phyloP scores from a whole-genome alignment of 2,113 vertebrate genomes.

The Apteryx owenii region DNA sequence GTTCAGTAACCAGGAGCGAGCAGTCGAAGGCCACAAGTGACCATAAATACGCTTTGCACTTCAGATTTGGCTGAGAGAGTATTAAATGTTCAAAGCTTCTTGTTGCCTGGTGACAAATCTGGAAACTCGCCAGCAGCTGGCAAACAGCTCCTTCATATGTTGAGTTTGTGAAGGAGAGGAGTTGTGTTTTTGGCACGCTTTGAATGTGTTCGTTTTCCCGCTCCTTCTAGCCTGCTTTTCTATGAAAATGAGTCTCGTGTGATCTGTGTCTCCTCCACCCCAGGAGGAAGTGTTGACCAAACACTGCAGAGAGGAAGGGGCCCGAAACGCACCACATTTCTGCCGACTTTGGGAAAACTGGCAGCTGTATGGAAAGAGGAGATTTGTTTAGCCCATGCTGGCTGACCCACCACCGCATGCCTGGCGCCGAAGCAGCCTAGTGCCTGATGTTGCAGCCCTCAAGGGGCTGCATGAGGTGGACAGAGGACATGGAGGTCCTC shows the following conservation, averaged over 20 bases:
- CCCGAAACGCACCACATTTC: background rate
- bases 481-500: too few relatives aligned
- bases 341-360: accelerated
- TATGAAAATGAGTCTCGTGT: background rate
- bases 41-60: accelerated
- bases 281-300: background rate
- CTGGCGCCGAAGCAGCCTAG: background rate
- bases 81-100: background rate
- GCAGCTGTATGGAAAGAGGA: background rate
- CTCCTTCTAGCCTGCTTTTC: background rate
- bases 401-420: too few relatives aligned
- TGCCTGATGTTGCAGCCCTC: too few relatives aligned
- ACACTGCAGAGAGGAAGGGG: background rate
- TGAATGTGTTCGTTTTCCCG: background rate
- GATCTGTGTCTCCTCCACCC: background rate
- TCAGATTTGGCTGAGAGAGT: background rate
- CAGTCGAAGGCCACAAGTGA: accelerated
- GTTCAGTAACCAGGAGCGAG: background rate
- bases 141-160: background rate
- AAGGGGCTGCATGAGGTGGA: too few relatives aligned
- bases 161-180: background rate
- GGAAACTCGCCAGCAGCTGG: background rate
- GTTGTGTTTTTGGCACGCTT: background rate
- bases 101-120: background rate
- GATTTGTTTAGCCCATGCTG: background rate